These are phyloP conservation scores for Bos indicus DNA, from an alignment of 2,113 vertebrate species.

Conservation along the genomic window DNA sequence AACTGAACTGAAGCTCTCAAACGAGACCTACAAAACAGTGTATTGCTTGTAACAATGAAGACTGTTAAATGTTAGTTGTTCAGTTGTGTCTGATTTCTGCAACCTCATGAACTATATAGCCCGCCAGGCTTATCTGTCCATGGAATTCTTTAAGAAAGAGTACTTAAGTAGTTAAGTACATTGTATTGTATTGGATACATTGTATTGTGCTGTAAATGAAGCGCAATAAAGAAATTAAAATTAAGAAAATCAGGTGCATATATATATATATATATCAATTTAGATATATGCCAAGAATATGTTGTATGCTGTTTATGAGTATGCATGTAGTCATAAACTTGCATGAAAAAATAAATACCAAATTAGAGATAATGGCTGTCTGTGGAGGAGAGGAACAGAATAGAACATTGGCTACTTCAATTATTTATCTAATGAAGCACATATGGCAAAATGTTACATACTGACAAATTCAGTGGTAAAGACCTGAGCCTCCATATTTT, in stretches of 20 bases:
- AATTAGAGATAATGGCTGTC: background rate
- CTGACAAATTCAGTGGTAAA: background rate
- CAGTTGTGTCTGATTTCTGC: background rate
- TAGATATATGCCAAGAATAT: background rate
- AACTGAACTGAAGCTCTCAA: background rate
- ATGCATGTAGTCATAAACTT: background rate
- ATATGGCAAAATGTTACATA: background rate
- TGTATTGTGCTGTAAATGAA: background rate
- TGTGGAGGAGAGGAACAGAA: background rate
- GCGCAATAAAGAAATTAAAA: background rate
- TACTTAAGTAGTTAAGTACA: background rate
- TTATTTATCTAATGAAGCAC: background rate
- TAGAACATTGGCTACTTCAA: background rate
- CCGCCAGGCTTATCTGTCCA: accelerated
- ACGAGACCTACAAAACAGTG: background rate
- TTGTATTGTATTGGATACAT: background rate
- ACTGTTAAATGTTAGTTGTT: background rate
- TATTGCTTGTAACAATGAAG: background rate
- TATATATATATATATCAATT: background rate
- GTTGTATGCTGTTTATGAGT: background rate
- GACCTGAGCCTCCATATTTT: background rate
- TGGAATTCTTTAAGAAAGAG: background rate
- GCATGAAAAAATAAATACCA: background rate
- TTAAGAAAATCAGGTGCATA: background rate
- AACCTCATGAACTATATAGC: background rate